phyloP scores from a whole-genome alignment of 2,888 invertebrate genomes.

The Anthrax anthrax region DNA sequence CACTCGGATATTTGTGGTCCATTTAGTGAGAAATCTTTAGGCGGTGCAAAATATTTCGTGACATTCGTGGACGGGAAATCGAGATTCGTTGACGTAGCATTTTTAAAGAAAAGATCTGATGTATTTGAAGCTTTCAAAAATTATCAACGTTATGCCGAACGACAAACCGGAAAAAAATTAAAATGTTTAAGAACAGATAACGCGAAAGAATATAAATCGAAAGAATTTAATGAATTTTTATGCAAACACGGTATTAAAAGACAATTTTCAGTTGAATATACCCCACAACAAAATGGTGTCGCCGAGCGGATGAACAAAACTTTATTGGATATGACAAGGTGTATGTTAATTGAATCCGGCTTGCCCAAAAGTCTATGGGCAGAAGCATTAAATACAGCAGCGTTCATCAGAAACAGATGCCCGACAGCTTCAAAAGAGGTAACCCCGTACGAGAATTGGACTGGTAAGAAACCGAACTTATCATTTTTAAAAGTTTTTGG shows the following conservation, averaged over 20 bases:
- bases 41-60: conserved; percentile 1
- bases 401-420: conserved; percentile 8
- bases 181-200: conserved; percentile 16
- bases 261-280: conserved; percentile 12
- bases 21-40: background rate
- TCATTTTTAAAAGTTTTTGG: conserved; percentile 2
- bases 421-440: no score
- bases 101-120: conserved; percentile 11
- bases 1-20: conserved; percentile 5
- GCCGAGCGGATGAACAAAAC: conserved; percentile 16
- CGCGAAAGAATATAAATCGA: conserved; percentile 15
- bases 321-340: conserved; percentile 15
- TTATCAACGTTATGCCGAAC: conserved; percentile 12
- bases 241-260: conserved; percentile 13
- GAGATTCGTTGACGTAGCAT: conserved; percentile 1
- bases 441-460: no score
- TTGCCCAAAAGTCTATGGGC: conserved; percentile 17
- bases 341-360: conserved; percentile 15
- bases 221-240: conserved; percentile 10
- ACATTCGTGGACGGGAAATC: conserved; percentile 7
- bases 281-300: conserved; percentile 17
- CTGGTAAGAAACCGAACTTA: no score
- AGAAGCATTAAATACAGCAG: conserved; percentile 18
- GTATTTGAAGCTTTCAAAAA: conserved; percentile 11
- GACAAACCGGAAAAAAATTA: conserved; percentile 12